Evolutionary conservation across 2,888 invertebrate genomes (phyloP).

Genomic region (Latrodectus hesperus): DNA sequence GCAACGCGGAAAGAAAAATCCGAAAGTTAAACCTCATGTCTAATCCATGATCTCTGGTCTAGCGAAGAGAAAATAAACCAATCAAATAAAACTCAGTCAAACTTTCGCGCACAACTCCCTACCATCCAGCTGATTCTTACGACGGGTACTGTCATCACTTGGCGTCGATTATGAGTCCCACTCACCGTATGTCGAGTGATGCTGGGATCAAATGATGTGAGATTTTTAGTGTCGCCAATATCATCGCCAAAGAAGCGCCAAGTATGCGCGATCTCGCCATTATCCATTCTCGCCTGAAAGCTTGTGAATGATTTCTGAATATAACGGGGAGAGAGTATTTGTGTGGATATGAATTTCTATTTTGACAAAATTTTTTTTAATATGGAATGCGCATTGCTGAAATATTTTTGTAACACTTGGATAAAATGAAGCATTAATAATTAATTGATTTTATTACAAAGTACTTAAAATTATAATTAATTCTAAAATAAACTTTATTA

Average conservation of each 20-base stretch:
- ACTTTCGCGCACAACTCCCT: slow-evolving; percentile 35
- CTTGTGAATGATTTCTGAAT: background rate
- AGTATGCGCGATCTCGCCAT: slow-evolving; percentile 21
- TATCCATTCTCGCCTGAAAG: background rate
- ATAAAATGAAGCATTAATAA: too few species aligned
- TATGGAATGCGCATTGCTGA: too few species aligned
- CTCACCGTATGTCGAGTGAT: slow-evolving; percentile 34
- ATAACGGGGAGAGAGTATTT: background rate
- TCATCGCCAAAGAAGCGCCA: slow-evolving; percentile 46
- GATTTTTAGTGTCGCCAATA: background rate
- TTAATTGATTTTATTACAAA: too few species aligned
- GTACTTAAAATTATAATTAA: too few species aligned
- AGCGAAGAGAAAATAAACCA: background rate
- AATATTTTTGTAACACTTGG: too few species aligned
- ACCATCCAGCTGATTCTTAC: slow-evolving; percentile 6
- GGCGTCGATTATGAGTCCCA: slow-evolving; percentile 33
- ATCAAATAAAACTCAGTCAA: background rate
- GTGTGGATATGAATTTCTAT: background rate
- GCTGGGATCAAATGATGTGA: slow-evolving; percentile 1
- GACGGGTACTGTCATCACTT: slow-evolving; percentile 31
- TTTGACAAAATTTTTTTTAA: too few species aligned
- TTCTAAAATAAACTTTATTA: too few species aligned
- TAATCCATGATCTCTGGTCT: slow-evolving; percentile 18
- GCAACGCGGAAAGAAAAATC: background rate
- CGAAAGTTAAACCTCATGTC: background rate